phyloP scores from a whole-genome alignment of 2,113 vertebrate species.

The Thalassoma bifasciatum region DNA sequence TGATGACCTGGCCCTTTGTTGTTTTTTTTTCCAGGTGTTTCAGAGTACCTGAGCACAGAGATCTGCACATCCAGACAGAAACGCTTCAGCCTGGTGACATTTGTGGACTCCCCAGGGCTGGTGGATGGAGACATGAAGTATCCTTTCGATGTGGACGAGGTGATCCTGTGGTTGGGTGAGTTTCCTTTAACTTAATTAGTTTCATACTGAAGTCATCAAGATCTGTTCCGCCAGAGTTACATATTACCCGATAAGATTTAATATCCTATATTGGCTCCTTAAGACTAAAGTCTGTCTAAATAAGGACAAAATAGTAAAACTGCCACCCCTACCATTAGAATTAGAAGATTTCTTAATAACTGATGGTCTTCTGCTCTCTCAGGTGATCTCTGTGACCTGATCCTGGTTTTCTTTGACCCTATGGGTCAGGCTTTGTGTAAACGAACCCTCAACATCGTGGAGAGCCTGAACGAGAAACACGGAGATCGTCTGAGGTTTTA shows the following conservation, averaged over 20 bases:
- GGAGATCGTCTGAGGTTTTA: slow-evolving; percentile 86
- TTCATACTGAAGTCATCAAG: neutral
- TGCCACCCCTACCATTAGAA: too few relatives aligned
- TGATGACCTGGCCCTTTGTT: neutral
- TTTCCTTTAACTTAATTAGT: neutral
- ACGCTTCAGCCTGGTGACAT: slow-evolving; percentile 87
- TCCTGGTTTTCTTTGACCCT: slow-evolving; percentile 89
- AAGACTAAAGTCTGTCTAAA: too few relatives aligned
- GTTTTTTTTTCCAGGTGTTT: slow-evolving; percentile 77
- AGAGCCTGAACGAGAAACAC: slow-evolving; percentile 84
- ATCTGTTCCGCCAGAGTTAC: neutral
- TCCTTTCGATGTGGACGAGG: slow-evolving; percentile 88
- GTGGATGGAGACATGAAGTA: slow-evolving; percentile 91
- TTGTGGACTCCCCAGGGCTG: slow-evolving; percentile 87
- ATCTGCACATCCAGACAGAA: slow-evolving; percentile 89
- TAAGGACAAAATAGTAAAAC: too few relatives aligned
- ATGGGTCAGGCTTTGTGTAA: slow-evolving; percentile 90
- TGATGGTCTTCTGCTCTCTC: neutral
- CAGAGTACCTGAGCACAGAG: slow-evolving; percentile 87
- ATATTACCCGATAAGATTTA: too few relatives aligned
- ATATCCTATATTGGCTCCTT: too few relatives aligned
- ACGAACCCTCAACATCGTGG: slow-evolving; percentile 88
- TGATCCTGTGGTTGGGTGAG: slow-evolving; percentile 87
- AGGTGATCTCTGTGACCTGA: slow-evolving; percentile 87
- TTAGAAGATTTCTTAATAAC: neutral